Conservation (phyloP, 53 echinoderm and acorn worm genomes). For the Apostichopus leukothele region DNA sequence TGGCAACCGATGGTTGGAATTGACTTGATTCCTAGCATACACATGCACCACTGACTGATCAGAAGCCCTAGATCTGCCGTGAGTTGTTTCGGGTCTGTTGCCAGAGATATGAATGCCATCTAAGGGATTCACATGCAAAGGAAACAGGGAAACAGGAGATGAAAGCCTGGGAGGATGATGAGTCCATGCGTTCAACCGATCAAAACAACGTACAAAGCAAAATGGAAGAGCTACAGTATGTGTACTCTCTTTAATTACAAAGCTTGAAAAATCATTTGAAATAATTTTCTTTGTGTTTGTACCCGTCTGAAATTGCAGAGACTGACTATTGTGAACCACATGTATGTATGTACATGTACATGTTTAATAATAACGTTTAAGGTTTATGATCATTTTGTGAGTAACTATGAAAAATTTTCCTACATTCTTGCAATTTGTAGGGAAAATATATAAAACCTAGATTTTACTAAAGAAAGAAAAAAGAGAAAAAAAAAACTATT, state of each 20-base stretch:
- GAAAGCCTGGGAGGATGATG: neutral
- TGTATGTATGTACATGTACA: no score
- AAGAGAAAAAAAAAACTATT: no score
- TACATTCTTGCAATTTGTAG: no score
- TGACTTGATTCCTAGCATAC: conserved; percentile 27
- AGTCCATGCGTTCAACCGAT: neutral
- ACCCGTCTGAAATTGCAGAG: no score
- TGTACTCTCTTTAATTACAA: conserved; percentile 4
- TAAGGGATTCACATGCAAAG: conserved; percentile 10
- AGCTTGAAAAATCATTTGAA: neutral
- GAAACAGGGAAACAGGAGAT: conserved; percentile 4
- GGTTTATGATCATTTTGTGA: no score
- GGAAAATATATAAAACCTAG: no score
- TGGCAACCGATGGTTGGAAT: conserved; percentile 7
- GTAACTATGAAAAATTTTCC: no score
- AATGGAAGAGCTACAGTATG: neutral
- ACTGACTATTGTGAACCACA: no score
- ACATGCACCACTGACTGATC: conserved; percentile 6
- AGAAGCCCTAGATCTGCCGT: neutral
- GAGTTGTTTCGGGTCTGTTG: neutral
- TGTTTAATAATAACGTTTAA: no score
- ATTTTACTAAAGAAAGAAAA: no score
- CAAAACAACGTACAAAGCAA: neutral
- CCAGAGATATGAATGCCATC: conserved; percentile 23
- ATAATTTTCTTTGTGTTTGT: no score